These are phyloP conservation scores for Haliaeetus leucogaster DNA, from an alignment of 2,113 vertebrate genomes.

Conservation along the genomic window DNA sequence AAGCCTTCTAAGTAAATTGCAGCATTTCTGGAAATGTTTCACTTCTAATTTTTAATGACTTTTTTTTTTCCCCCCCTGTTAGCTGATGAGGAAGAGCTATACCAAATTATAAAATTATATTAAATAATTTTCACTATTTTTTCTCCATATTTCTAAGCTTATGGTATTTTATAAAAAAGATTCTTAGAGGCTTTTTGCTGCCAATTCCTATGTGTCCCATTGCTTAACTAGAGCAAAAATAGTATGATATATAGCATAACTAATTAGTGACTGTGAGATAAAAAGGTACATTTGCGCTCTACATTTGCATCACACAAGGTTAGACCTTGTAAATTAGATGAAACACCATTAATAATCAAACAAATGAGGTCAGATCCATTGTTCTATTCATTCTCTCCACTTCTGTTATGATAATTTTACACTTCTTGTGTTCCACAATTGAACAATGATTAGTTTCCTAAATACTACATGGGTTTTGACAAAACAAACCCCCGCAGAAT, in stretches of 20 bases:
- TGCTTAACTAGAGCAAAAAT: conserved; percentile 19
- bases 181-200: background rate
- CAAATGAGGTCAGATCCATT: conserved; percentile 63
- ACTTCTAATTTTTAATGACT: background rate
- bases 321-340: conserved; percentile 53
- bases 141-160: background rate
- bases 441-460: conserved; percentile 78
- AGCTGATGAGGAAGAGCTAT: background rate
- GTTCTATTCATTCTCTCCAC: conserved; percentile 58
- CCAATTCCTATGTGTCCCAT: background rate
- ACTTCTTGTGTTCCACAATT: conserved; percentile 67
- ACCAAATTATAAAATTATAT: background rate
- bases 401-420: conserved; percentile 74
- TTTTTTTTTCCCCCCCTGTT: background rate
- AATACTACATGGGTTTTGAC: conserved; percentile 78
- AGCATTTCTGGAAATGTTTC: background rate
- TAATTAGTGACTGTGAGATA: conserved; percentile 63
- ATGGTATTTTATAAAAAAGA: background rate
- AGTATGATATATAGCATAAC: conserved; percentile 44
- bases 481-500: conserved; percentile 75
- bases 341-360: conserved; percentile 70
- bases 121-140: background rate
- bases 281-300: conserved; percentile 49
- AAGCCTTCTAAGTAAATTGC: background rate
- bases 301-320: conserved; percentile 41